Base-by-base conservation (phyloP, 2,888 invertebrate species). In the Ochlodes sylvanus region DNA sequence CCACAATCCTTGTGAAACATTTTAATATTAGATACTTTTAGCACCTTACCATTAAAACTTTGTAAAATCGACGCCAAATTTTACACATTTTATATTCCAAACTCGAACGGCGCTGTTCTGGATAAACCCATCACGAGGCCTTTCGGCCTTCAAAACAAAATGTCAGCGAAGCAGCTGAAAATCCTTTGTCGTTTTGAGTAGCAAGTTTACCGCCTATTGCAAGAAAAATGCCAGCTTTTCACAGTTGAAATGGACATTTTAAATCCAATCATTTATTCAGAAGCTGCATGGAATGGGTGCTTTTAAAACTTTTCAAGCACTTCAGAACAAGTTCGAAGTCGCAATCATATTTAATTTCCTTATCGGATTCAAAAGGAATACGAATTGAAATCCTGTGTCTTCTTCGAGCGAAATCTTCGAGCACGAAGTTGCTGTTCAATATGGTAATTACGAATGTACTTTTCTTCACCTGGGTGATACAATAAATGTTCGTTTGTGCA, bases 181-280 rank as follows among this genome's bases (percentile, higher is more conserved):
- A 72, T 72, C 71, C 63, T 69, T 73, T 70, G 42, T 58, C 66
- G 63, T 47, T 38, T 63, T 57, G 52, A 74, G 74, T 73, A 64
- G 70, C 70, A 73, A 76, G 71, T 75, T 73, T 69, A 70, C 66
- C 69, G 74, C 71, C 71, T 70, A 69, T 72, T 64, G 70, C 71
- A 73, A 74, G 72, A 76, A 73, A 77, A 72, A 71, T 72, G 63
- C 61, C 58, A 60, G 75, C 71, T 74, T 77, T 73, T 70, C 71
- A 72, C 74, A 71, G 70, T 72, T 71, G 61, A 69, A 71, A 72
- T 70, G 71, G 69, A 61, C 66, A 67, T 72, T 73, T 74, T 68
- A 72, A 75, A 75, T 76, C 73, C 71, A 73, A 76, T 76, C 69
- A 75, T 71, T 73, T 70, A 72, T 74, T 72, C 73, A 71, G 55